Evolutionary conservation across 2,888 invertebrate species (phyloP).

Genomic region (Craniophora ligustri): DNA sequence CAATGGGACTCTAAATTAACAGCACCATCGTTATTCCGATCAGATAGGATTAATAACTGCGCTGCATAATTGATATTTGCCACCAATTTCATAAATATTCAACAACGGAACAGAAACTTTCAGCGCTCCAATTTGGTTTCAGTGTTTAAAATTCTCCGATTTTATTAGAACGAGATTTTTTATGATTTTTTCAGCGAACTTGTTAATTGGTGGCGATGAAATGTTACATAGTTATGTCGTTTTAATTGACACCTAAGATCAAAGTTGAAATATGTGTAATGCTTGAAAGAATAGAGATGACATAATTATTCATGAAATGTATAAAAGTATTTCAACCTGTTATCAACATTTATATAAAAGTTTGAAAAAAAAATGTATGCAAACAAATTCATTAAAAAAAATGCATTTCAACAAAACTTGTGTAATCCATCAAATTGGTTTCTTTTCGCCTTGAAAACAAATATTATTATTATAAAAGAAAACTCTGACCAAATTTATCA

Average conservation of each 20-base stretch:
- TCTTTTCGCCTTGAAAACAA: conserved; percentile 3
- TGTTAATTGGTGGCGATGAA: conserved; percentile 33
- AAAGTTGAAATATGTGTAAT: not conserved
- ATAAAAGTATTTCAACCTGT: not conserved
- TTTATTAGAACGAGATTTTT: conserved; percentile 43
- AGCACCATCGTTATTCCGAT: conserved; percentile 70
- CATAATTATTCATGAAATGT: not conserved
- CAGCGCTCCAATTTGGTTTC: conserved; percentile 59
- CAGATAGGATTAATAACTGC: conserved; percentile 71
- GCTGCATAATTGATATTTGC: conserved; percentile 74
- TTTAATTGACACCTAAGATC: conserved; percentile 18
- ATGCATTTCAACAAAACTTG: not conserved
- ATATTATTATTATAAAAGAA: conserved; percentile 13
- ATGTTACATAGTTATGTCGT: conserved; percentile 19
- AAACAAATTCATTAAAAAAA: not conserved
- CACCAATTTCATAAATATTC: conserved; percentile 80
- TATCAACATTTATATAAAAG: not conserved
- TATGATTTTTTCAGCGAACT: conserved; percentile 17
- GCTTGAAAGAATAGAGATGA: too few species aligned
- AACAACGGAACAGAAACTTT: conserved; percentile 67
- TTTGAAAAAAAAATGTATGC: not conserved
- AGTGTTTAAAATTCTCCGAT: conserved; percentile 47
- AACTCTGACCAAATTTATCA: conserved; percentile 29
- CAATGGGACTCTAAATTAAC: conserved; percentile 58
- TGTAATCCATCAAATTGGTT: conserved; percentile 1